Base-by-base conservation (phyloP, 2,888 invertebrate species). In the Xanthia togata region DNA sequence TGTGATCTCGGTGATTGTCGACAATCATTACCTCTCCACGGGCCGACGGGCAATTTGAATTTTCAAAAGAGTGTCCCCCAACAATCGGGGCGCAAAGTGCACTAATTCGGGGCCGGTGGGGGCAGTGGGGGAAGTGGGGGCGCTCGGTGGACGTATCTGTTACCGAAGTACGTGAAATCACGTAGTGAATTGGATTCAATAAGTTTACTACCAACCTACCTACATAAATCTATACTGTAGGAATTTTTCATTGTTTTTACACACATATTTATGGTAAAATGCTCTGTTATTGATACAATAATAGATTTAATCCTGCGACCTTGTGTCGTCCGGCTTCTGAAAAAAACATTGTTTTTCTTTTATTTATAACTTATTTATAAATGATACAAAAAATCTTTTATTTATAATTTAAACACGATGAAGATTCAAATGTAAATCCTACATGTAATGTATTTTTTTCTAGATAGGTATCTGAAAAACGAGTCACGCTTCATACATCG, bases 101-200 rank as follows among this genome's bases (percentile, higher is more conserved):
- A 90, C 91, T 91, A 91, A 92, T 92, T 90, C 82, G 89, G 85
- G 81, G 89, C 86, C 88, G 81, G 80, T 70, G 80, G 88, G 87
- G 86, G 23, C 11, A 9, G 38, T 3, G 62, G 26, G 41, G 31
- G 44, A 4, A 3, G 50, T 2, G 50, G 41, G 89, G 88, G 76
- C 89, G 87, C 85, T 74, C 65, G 35, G 87, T 81, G 89, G 87
- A 90, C 74, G 65, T 81, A 78, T 70, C 63, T 64, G 57, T 80
- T 65, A 76, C 62, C 60, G 44, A 63, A 57, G 55, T 65, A 50
- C n/a, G 59, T 57, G 50, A 23, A 31, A 17, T 31, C 44, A 35
- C 35, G 55, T 47, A 79, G 77, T 70, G 23, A 14, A 9, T 12
- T n/a, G 35, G n/a, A 67, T 26, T 41, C 83, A 74, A 72, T 73